A percentile compares a stretch with the other conserved stretches of the same genome.
phyloP scores from a whole-genome alignment of 2,888 invertebrate species.

The Chrysolina americana region DNA sequence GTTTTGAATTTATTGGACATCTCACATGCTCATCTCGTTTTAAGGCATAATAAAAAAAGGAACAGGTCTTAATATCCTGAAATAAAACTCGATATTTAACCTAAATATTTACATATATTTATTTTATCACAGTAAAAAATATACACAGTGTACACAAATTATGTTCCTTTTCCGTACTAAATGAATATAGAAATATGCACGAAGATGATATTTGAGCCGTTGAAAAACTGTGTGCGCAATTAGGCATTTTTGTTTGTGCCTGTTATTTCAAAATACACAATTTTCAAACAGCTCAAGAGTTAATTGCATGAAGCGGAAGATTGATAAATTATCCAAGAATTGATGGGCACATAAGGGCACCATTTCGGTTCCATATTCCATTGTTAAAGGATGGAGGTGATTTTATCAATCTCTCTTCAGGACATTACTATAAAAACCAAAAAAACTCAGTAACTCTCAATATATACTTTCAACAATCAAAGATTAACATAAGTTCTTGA shows the following conservation, averaged over 20 bases:
- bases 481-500: conserved; percentile 30
- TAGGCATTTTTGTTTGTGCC: no score
- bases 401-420: not conserved
- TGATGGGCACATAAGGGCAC: no score
- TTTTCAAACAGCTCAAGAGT: no score
- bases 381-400: not conserved
- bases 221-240: not conserved
- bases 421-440: not conserved
- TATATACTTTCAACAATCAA: not conserved
- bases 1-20: no score
- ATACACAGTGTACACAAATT: conserved; percentile 59
- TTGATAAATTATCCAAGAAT: no score
- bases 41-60: no score
- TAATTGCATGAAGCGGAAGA: no score
- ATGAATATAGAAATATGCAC: conserved; percentile 42
- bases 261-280: no score
- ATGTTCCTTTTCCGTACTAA: conserved; percentile 38
- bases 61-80: not conserved
- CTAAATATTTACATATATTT: conserved; percentile 61
- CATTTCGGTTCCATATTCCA: no score
- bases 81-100: conserved; percentile 3
- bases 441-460: conserved; percentile 4
- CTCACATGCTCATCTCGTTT: no score
- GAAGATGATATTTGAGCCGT: conserved; percentile 30
- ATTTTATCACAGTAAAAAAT: conserved; percentile 65